Base-by-base conservation (phyloP, 2,113 vertebrate genomes). In the Pomatorhinus ruficollis region DNA sequence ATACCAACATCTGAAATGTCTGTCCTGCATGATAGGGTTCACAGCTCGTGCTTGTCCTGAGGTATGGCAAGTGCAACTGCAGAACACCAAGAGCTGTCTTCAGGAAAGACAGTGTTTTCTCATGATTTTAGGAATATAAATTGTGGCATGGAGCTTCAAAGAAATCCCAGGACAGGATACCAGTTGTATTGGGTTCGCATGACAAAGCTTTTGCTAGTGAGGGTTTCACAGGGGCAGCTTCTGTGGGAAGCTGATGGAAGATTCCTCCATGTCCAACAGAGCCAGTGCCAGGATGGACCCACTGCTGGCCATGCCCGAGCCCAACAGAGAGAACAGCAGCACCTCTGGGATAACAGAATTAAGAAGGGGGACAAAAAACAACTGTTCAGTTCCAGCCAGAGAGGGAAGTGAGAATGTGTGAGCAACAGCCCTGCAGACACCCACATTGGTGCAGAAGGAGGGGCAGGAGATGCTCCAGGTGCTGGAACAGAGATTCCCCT, bases 321-420 rank as follows among this genome's bases (percentile, higher is more conserved):
- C 37, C 15, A 18, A 20, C 42, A 50, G 18, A 12, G 2, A 42
- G 12, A 11, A 22, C 0, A 1, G 37, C 40, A 52, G 30, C 0
- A 0, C 74, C 56, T 57, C 78, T 59, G 44, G n/a, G 30, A 65
- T 8, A 53, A 28, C 9, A 39, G 21, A 70, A 30, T 19, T 35
- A 35, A 87, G 37, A 65, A 82, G 25, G 33, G 9, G 15, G 21
- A 18, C 28, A 47, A 44, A 74, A 64, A 49, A 13, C 17, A 27
- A 5, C 76, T 69, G 5, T 3, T 12, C 76, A 50, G 17, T 23
- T 21, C 27, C 15, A 87, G 28, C 10, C 30, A 31, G 56, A 82
- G 50, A 57, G 18, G 33, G 21, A 12, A 40, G 11, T 35, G 64
- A 76, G 42, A 27, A 52, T 15, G 18, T 31, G 37, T 28, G n/a